Evolutionary conservation across 2,797 vertebrate genomes (phyloP).

Genomic region (Ceryle rudis): DNA sequence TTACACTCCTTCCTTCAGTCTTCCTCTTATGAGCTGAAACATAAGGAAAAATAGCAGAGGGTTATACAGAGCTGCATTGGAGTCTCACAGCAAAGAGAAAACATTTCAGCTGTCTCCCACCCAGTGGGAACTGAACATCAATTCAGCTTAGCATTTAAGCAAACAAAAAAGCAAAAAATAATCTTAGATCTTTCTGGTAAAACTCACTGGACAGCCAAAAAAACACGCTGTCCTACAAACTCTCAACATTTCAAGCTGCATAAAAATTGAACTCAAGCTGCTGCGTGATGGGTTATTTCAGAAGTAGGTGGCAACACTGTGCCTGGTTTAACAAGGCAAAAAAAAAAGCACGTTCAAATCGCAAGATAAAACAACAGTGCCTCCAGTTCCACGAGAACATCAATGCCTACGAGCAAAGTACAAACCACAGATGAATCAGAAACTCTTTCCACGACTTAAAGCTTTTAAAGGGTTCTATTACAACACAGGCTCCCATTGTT

Average conservation of each 20-base stretch:
- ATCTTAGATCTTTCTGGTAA: not conserved
- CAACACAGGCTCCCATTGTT: not conserved
- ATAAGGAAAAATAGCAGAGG: not conserved
- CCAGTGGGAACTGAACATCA: not conserved
- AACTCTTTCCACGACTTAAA: not conserved
- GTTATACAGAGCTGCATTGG: not conserved
- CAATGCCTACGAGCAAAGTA: not conserved
- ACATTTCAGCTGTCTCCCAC: not conserved
- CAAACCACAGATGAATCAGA: slow-evolving; percentile 13
- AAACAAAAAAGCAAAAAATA: not conserved
- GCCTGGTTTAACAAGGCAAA: not conserved
- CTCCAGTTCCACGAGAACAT: not conserved
- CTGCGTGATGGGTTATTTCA: not conserved
- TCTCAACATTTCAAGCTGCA: not conserved
- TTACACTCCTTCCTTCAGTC: slow-evolving; percentile 6
- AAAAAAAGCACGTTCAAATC: not conserved
- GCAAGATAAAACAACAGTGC: not conserved
- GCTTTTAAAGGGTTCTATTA: not conserved
- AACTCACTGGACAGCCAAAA: not conserved
- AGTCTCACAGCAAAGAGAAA: not conserved
- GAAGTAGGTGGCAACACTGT: slow-evolving; percentile 29
- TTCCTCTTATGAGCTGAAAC: slow-evolving; percentile 30
- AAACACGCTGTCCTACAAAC: not conserved
- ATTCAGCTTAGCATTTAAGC: not conserved
- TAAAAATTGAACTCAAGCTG: not conserved